Conservation (phyloP, 2,888 invertebrate species). For the Harmothoe impar region DNA sequence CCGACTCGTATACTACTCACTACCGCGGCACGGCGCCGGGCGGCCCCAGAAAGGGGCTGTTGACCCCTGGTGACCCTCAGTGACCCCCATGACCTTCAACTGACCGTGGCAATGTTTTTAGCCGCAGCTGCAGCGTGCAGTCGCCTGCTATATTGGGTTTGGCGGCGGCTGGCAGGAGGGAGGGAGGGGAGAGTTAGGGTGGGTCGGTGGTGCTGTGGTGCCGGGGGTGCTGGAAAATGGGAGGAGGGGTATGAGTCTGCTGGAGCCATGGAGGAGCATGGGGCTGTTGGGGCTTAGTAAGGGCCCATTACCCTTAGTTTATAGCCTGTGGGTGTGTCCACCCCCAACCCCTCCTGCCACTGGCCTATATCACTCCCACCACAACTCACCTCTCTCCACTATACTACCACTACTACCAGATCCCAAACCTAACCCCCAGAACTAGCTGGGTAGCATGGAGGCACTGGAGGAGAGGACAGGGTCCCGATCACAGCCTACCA, state of each 20-base stretch:
- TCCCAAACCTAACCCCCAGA: background rate
- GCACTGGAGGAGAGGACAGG: background rate
- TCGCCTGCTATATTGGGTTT: background rate
- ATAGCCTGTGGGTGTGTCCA: background rate
- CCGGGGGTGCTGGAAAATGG: background rate
- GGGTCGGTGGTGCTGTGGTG: background rate
- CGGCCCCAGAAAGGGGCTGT: background rate
- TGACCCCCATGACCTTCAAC: background rate
- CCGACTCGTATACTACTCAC: background rate
- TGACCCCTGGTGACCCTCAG: slow-evolving; percentile 14
- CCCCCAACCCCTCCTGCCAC: background rate
- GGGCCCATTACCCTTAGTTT: slow-evolving; percentile 33
- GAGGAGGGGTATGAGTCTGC: background rate
- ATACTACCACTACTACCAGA: background rate
- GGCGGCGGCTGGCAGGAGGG: background rate
- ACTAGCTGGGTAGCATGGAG: too few species aligned
- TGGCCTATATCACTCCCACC: background rate
- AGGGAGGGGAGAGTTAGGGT: background rate
- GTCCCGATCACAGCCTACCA: background rate
- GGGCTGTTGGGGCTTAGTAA: slow-evolving; percentile 9
- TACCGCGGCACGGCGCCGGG: background rate
- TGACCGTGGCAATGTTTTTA: slow-evolving; percentile 9
- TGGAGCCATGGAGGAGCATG: background rate
- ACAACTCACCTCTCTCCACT: background rate
- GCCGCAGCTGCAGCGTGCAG: slow-evolving; percentile 20